These are phyloP conservation scores for Nicator chloris DNA, from an alignment of 2,113 vertebrate genomes.

Conservation along the genomic window DNA sequence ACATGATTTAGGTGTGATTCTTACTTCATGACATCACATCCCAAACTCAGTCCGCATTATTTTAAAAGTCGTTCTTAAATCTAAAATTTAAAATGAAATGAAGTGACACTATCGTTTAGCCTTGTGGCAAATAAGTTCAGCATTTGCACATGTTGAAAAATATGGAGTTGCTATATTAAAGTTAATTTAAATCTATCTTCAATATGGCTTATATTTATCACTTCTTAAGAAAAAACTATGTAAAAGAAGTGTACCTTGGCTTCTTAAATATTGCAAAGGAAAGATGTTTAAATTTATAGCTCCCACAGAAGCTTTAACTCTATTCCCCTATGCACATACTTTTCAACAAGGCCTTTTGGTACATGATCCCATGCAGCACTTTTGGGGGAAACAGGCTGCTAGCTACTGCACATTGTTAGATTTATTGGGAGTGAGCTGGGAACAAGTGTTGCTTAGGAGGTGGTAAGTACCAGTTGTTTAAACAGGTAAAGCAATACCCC, in stretches of 20 bases:
- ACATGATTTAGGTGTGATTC: neutral
- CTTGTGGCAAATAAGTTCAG: neutral
- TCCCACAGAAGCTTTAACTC: neutral
- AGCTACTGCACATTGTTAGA: neutral
- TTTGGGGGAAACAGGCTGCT: neutral
- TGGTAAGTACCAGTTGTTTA: neutral
- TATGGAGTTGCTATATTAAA: neutral
- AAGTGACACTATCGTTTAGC: neutral
- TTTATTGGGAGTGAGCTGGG: neutral
- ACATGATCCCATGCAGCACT: neutral
- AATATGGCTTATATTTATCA: neutral
- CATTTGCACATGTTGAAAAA: neutral
- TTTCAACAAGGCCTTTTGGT: neutral
- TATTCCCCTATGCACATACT: neutral
- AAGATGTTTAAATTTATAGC: neutral
- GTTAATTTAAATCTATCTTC: neutral
- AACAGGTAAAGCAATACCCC: neutral
- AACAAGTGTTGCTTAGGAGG: neutral
- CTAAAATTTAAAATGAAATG: neutral
- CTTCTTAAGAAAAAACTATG: neutral
- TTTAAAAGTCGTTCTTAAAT: neutral
- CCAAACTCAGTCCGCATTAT: neutral
- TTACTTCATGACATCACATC: rapidly evolving
- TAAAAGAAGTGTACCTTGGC: neutral
- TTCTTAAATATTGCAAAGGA: neutral